Evolutionary conservation across 2,888 invertebrate genomes (phyloP), one percentile per base, ranked within the genome.

Genomic region (Allacma fusca): DNA sequence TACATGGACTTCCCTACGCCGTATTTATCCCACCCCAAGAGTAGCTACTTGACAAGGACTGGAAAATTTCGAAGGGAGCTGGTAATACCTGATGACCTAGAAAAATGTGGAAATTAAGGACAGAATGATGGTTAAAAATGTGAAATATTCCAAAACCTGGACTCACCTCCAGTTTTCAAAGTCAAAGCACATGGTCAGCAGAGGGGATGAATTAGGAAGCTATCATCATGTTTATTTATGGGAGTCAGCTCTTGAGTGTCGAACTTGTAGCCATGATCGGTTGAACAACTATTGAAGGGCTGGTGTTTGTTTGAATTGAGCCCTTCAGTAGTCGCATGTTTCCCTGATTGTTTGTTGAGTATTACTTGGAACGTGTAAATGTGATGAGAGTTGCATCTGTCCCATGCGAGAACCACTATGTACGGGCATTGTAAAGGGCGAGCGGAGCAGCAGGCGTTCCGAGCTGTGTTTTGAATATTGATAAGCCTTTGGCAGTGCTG

Each of bases 151-250:
- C 68, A 21, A 67, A 26, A 2, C 68, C 24, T 21, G n/a, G 21
- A 40, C 1, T 28, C 4, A 19, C 62, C 24, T 24, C 24, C 4
- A 62, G 9, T 67, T 67, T 67, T 67, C 29, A 67, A 57, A 72
- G 72, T 24, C 28, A 62, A 23, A 73, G 73, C 64, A 73, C 73
- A 73, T 73, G 73, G 73, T 73, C 73, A 73, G 34, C 64, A 50
- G 29, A 23, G 43, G 2, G 43, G 21, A 43, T 12, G 50, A 50
- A 16, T 12, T 5, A 50, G 50, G 16, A 50, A 50, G 16, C 9
- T 1, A 50, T 16, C 2, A 16, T 5, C 19, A 50, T 16, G 5
- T 12, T 50, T 50, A 12, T 50, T 50, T 5, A 50, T 12, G 50
- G 50, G 29, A 65, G 62, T 16, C 62, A 24, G n/a, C 1, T 65